Percentiles rank a stretch among this genome's conserved stretches.
These are phyloP conservation scores for Irena cyanogastra DNA, from an alignment of 2,113 vertebrate genomes.

Conservation along the genomic window DNA sequence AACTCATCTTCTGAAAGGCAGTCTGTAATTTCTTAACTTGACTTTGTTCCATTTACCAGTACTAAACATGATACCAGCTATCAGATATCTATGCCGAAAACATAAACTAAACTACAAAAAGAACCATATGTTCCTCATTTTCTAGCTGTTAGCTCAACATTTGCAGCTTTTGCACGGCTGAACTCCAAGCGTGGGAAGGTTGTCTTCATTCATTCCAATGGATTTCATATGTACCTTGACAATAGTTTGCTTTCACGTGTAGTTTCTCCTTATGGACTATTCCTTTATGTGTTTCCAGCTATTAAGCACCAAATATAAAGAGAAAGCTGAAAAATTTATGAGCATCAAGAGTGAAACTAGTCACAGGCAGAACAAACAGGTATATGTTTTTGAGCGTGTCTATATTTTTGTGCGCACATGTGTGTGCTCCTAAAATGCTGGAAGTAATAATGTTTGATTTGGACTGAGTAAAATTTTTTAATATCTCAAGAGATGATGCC, in stretches of 20 bases:
- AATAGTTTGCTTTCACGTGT: not conserved
- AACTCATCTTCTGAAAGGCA: not conserved
- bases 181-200: not conserved
- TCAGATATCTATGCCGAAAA: not conserved
- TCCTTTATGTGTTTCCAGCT: not conserved
- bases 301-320: not conserved
- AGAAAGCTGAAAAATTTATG: not conserved
- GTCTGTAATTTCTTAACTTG: not conserved
- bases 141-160: conserved; percentile 9
- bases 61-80: not conserved
- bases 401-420: not conserved
- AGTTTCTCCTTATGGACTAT: not conserved
- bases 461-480: not conserved
- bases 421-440: not conserved
- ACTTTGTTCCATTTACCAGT: not conserved
- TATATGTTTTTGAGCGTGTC: fast-evolving
- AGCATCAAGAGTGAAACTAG: not conserved
- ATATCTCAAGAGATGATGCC: not conserved
- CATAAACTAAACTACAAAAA: not conserved
- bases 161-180: not conserved
- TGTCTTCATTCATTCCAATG: not conserved
- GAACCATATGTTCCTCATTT: not conserved
- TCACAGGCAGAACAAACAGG: not conserved
- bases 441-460: not conserved
- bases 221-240: not conserved